Percentiles rank a stretch among this genome's conserved stretches.
These are phyloP conservation scores for Hymenopus coronatus DNA, from an alignment of 2,888 invertebrate genomes.

Conservation along the genomic window DNA sequence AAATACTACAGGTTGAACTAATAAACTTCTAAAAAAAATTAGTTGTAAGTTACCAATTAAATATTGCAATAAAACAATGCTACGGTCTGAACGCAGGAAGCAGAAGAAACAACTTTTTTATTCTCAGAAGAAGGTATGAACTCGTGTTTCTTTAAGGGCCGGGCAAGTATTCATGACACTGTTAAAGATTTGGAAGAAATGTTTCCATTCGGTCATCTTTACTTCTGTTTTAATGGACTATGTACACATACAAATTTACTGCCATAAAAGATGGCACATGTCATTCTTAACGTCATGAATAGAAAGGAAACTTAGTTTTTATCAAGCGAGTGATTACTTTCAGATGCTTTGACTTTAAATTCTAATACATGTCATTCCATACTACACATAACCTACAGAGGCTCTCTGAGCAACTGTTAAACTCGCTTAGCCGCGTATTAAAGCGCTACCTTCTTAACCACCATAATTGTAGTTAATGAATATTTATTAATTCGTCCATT, in stretches of 20 bases:
- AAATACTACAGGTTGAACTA: too few species aligned
- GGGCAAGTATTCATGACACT: too few species aligned
- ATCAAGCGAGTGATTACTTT: neutral
- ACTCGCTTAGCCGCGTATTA: neutral
- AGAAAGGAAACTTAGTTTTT: neutral
- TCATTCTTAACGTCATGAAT: neutral
- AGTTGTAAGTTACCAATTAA: too few species aligned
- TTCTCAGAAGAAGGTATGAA: too few species aligned
- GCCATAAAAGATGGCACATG: neutral
- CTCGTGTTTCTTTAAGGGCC: too few species aligned
- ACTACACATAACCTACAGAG: neutral
- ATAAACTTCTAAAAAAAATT: too few species aligned
- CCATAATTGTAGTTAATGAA: constrained; percentile 17
- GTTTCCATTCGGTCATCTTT: too few species aligned
- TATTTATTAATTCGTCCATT: constrained; percentile 5
- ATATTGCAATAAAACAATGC: too few species aligned
- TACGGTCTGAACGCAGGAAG: too few species aligned
- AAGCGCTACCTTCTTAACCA: constrained; percentile 1
- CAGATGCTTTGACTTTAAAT: neutral
- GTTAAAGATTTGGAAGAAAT: too few species aligned
- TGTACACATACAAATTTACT: neutral
- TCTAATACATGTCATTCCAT: neutral
- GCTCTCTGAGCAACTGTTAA: neutral
- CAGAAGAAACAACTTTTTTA: too few species aligned
- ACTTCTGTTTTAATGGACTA: neutral